A percentile compares a stretch with the other conserved stretches of the same genome.
phyloP scores from a whole-genome alignment of 2,797 vertebrate species.

The Platyrinchus mystaceus region DNA sequence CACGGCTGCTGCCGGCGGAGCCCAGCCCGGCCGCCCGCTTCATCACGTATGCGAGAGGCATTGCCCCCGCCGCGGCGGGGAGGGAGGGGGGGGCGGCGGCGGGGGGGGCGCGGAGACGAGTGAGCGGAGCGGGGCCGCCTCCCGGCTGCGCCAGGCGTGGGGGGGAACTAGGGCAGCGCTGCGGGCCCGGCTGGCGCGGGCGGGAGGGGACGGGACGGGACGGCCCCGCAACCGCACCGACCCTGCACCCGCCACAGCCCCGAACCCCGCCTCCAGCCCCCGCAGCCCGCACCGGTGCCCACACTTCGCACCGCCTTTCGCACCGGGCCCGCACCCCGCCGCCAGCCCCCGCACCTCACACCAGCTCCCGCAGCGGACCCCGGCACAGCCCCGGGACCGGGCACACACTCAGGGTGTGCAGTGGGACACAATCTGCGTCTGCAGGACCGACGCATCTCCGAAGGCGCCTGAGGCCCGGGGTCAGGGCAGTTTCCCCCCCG shows the following conservation, averaged over 20 bases:
- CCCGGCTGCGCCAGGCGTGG: background rate
- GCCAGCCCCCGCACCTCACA: background rate
- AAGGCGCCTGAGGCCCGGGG: background rate
- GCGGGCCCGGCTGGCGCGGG: background rate
- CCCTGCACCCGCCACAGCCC: background rate
- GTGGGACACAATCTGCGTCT: background rate
- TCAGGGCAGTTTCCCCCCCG: too few relatives aligned
- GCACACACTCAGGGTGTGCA: too few relatives aligned
- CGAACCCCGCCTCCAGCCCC: background rate
- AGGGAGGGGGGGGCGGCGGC: background rate
- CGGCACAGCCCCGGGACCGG: background rate
- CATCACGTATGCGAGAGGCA: conserved; percentile 86
- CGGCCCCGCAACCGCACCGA: background rate
- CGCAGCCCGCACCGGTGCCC: background rate
- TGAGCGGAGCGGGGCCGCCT: background rate
- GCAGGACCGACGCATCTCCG: background rate
- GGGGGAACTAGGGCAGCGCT: conserved; percentile 32
- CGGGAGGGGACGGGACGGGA: background rate
- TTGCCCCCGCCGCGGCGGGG: conserved; percentile 63
- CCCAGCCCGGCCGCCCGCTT: conserved; percentile 81
- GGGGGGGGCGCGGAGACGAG: conserved; percentile 11
- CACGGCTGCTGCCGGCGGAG: conserved; percentile 50
- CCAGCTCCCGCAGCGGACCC: background rate
- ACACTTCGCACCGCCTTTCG: background rate
- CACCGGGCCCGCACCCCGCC: background rate